A percentile compares a stretch with the other conserved stretches of the same genome.
phyloP scores from a whole-genome alignment of 2,797 vertebrate species.

The Danionella dracula region DNA sequence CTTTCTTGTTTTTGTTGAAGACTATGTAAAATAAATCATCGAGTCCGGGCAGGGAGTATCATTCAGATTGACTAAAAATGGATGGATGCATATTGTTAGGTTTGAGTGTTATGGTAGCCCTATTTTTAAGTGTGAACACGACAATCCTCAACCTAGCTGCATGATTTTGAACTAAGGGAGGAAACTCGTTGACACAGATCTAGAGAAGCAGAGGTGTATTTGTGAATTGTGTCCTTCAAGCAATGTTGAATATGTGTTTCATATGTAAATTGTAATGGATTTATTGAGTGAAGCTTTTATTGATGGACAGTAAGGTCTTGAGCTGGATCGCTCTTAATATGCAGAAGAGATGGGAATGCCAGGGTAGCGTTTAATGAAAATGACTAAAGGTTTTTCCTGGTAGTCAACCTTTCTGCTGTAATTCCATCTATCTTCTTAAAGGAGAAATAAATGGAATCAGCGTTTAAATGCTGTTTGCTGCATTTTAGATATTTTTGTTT shows the following conservation, averaged over 20 bases:
- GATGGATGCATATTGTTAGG: no score
- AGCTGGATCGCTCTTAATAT: neutral
- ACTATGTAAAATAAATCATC: no score
- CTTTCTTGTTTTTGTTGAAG: no score
- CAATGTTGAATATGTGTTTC: conserved; percentile 24
- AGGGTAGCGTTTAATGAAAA: neutral
- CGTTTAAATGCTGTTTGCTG: neutral
- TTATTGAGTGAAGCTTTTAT: conserved; percentile 26
- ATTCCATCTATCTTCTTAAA: neutral
- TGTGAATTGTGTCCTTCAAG: conserved; percentile 11
- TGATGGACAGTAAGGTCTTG: conserved; percentile 1
- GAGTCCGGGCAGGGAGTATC: no score
- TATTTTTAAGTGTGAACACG: no score
- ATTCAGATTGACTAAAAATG: no score
- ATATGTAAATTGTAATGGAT: conserved; percentile 34
- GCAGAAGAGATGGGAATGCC: neutral
- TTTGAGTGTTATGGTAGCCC: no score
- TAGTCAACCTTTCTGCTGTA: neutral
- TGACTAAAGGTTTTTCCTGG: neutral
- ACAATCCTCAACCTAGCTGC: no score
- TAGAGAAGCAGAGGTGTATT: no score
- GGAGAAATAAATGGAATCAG: neutral
- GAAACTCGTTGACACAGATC: no score
- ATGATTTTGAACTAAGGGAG: no score
- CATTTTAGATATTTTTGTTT: neutral